Conservation (phyloP, 37 sponge, comb jelly and placozoan species). For the Cliona cf. orientalis region DNA sequence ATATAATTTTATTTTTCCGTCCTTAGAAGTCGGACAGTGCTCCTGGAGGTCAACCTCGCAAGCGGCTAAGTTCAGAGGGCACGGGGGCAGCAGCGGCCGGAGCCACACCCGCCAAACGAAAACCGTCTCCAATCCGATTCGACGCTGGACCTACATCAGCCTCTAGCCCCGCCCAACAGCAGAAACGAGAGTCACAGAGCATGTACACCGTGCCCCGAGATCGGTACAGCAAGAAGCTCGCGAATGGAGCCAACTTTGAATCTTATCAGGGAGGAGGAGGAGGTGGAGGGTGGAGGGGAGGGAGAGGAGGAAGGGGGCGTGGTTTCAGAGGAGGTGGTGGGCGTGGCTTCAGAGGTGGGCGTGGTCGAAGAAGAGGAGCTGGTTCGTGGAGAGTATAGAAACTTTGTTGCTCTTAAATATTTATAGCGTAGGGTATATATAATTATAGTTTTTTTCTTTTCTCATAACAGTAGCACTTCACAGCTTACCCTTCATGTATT, state of each 20-base stretch:
- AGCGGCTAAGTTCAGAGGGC: constrained; percentile 17
- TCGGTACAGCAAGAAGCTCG: constrained; percentile 51
- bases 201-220: constrained; percentile 66
- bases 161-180: neutral
- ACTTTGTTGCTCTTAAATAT: too few species aligned
- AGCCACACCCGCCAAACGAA: constrained; percentile 33
- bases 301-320: neutral
- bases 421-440: too few species aligned
- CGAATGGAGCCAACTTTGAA: constrained; percentile 11
- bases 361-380: too few species aligned
- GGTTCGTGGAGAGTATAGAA: too few species aligned
- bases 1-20: neutral
- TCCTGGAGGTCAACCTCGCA: constrained; percentile 7
- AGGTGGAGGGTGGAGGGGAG: constrained; percentile 47
- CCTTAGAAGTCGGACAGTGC: constrained; percentile 13
- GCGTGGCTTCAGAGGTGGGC: neutral
- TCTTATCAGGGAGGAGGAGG: constrained; percentile 19
- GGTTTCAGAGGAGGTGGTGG: neutral
- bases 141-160: neutral
- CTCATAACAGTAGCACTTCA: too few species aligned
- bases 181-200: constrained; percentile 5
- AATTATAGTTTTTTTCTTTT: too few species aligned
- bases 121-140: constrained; percentile 60
- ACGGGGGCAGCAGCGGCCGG: too few species aligned
- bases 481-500: too few species aligned